Conservation (phyloP, 2,797 vertebrate genomes). For the Botia almorhae region DNA sequence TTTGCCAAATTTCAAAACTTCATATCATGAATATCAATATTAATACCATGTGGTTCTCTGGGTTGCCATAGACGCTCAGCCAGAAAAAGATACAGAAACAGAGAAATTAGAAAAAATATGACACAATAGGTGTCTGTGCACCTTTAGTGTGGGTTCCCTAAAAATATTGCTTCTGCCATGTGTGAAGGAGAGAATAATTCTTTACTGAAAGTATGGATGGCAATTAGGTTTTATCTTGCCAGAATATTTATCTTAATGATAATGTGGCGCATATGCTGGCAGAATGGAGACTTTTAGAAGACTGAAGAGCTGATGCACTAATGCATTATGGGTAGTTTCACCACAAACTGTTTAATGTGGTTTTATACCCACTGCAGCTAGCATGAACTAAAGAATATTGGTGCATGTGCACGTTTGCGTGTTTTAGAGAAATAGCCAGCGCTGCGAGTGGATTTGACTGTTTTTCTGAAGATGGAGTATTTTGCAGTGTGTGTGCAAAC, state of each 20-base stretch:
- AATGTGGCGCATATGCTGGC: not conserved
- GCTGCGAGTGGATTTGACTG: slow-evolving; percentile 35
- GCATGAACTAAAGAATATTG: not conserved
- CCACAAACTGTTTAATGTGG: slow-evolving; percentile 29
- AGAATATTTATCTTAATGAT: slow-evolving; percentile 30
- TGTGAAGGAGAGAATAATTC: slow-evolving; percentile 6
- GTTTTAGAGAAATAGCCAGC: slow-evolving; percentile 1
- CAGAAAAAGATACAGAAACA: not conserved
- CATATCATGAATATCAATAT: not conserved
- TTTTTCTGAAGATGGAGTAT: slow-evolving; percentile 31
- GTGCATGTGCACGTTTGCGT: slow-evolving; percentile 11
- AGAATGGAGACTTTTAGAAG: slow-evolving; percentile 18
- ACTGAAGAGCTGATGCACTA: slow-evolving; percentile 1
- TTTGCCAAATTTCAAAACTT: not conserved
- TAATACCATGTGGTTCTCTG: no score
- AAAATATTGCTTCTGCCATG: not conserved
- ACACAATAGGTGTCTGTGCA: not conserved
- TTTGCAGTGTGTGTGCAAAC: slow-evolving; percentile 1
- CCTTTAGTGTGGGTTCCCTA: no score
- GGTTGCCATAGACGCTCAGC: not conserved
- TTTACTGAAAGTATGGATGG: not conserved
- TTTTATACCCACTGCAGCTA: slow-evolving; percentile 20
- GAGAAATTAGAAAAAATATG: not conserved
- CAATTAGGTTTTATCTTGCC: not conserved
- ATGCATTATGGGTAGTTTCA: slow-evolving; percentile 11